These are phyloP conservation scores for Pseudorectes ferrugineus DNA, from an alignment of 2,113 vertebrate species.

Conservation along the genomic window DNA sequence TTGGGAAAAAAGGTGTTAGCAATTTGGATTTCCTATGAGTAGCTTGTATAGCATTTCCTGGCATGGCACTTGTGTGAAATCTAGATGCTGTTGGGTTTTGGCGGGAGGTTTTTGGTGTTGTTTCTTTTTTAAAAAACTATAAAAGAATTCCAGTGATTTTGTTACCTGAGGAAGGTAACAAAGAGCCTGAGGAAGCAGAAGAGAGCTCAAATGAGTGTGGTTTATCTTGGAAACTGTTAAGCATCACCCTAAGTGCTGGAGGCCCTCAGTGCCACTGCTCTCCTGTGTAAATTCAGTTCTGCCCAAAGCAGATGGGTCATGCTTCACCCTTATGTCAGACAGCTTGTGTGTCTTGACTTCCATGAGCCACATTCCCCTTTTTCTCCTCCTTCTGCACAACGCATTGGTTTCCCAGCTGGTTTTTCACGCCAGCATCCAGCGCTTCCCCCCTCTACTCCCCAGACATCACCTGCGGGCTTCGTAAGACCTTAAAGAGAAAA, in stretches of 20 bases:
- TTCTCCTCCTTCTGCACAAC: background rate
- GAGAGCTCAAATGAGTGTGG: background rate
- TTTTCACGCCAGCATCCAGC: background rate
- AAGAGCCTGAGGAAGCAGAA: background rate
- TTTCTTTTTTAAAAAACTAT: background rate
- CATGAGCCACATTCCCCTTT: fast-evolving
- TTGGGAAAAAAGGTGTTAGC: background rate
- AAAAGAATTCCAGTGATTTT: background rate
- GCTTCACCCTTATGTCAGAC: background rate
- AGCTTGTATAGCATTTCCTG: background rate
- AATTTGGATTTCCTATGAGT: background rate
- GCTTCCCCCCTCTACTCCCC: background rate
- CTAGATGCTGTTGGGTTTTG: background rate
- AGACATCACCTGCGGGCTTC: background rate
- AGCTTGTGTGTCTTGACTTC: background rate
- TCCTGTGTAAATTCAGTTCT: fast-evolving
- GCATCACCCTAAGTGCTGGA: background rate
- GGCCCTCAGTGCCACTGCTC: background rate
- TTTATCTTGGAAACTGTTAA: background rate
- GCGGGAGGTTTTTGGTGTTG: background rate
- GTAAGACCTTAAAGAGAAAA: background rate
- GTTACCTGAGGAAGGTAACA: no score
- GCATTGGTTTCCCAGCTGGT: background rate
- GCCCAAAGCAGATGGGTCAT: background rate
- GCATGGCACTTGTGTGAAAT: background rate